Conservation (phyloP, 2,888 invertebrate species). For the Stenichneumon culpator region DNA sequence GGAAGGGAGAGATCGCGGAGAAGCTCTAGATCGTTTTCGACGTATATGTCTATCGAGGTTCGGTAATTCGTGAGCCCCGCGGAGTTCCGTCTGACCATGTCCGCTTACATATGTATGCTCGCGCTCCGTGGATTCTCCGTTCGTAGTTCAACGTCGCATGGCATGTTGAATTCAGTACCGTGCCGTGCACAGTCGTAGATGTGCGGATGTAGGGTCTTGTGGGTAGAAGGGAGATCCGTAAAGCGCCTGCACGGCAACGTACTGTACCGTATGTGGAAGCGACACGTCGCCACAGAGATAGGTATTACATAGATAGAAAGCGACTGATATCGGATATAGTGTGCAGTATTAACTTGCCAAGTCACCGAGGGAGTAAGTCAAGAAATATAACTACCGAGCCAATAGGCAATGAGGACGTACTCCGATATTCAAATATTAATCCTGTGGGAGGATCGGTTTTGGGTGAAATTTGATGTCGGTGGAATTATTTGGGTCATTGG, state of each 20-base stretch:
- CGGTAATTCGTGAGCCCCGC: slow-evolving; percentile 48
- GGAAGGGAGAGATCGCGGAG: not conserved
- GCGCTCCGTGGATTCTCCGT: slow-evolving; percentile 40
- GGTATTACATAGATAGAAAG: slow-evolving; percentile 43
- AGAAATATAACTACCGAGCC: not conserved
- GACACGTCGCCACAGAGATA: slow-evolving; percentile 42
- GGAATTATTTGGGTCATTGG: too few relatives aligned
- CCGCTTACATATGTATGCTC: slow-evolving; percentile 49
- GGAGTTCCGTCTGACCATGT: slow-evolving; percentile 38
- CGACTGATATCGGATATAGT: slow-evolving; percentile 29
- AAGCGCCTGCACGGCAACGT: slow-evolving; percentile 10
- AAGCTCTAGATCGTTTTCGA: slow-evolving; percentile 8
- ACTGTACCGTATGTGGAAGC: slow-evolving; percentile 31
- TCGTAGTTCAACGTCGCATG: slow-evolving; percentile 32
- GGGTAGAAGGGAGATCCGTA: slow-evolving; percentile 7
- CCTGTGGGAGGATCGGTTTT: not conserved
- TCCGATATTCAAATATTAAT: not conserved
- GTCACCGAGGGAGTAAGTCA: slow-evolving; percentile 8
- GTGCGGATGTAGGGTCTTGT: not conserved
- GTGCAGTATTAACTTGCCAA: not conserved
- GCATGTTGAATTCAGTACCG: slow-evolving; percentile 35
- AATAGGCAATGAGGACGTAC: not conserved
- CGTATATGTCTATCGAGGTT: slow-evolving; percentile 41
- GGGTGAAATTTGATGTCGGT: not conserved
- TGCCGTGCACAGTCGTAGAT: not conserved